Percentiles rank a stretch among this genome's conserved stretches.
These are phyloP conservation scores for Coccyzus lansbergi DNA, from an alignment of 2,797 vertebrate species.

Conservation along the genomic window DNA sequence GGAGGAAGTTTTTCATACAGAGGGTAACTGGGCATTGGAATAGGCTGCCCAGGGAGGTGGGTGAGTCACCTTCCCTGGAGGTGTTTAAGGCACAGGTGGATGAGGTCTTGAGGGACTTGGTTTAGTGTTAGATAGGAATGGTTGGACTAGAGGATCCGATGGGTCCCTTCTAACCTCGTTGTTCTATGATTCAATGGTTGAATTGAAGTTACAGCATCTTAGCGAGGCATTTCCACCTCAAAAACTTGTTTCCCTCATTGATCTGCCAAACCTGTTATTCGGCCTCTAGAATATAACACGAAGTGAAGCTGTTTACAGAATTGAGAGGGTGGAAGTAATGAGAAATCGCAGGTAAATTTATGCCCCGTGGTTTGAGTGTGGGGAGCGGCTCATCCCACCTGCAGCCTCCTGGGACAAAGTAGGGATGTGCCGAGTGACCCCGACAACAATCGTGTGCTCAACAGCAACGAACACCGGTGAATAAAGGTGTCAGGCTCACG, in stretches of 20 bases:
- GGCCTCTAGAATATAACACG: background rate
- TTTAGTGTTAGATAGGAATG: too few relatives aligned
- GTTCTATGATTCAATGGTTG: too few relatives aligned
- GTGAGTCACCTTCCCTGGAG: too few relatives aligned
- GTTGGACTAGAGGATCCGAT: too few relatives aligned
- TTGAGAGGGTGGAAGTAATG: background rate
- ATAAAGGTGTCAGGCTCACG: background rate
- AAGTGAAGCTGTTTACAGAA: background rate
- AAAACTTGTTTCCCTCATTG: background rate
- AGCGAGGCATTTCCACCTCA: background rate
- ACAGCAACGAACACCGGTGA: background rate
- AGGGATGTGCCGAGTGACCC: accelerated
- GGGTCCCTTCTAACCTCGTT: too few relatives aligned
- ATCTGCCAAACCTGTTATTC: background rate
- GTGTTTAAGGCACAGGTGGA: too few relatives aligned
- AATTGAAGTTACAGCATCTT: background rate
- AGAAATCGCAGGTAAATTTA: background rate
- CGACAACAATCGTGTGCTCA: accelerated
- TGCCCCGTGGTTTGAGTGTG: background rate
- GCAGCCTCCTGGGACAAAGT: background rate
- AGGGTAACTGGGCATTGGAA: too few relatives aligned
- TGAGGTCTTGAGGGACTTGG: too few relatives aligned
- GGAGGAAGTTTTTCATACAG: too few relatives aligned
- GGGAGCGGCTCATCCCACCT: background rate
- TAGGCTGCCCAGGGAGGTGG: too few relatives aligned